phyloP scores from a whole-genome alignment of 1,140 invertebrate genomes.

The Sipha flava region DNA sequence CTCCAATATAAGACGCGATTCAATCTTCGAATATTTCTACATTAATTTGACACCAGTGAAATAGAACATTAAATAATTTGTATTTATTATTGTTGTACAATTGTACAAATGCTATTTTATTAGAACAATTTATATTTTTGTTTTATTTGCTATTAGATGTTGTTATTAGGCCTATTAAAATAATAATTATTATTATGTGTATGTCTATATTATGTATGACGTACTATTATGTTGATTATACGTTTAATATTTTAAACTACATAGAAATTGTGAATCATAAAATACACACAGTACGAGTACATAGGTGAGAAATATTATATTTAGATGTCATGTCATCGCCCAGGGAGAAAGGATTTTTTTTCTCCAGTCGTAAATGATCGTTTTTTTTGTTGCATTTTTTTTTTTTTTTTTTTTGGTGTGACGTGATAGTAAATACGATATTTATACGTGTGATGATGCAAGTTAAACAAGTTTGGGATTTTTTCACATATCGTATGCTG shows the following conservation, averaged over 20 bases:
- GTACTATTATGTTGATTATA: neutral
- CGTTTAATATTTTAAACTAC: neutral
- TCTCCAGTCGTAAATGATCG: neutral
- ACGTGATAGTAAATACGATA: neutral
- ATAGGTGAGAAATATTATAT: neutral
- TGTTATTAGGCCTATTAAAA: too few relatives aligned
- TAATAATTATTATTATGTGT: too few relatives aligned
- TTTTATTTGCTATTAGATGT: neutral
- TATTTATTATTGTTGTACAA: too few relatives aligned
- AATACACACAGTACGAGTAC: neutral
- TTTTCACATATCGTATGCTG: neutral
- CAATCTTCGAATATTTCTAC: too few relatives aligned
- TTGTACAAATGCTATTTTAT: too few relatives aligned
- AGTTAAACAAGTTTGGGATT: constrained; percentile 7
- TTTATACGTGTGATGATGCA: neutral
- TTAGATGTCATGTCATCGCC: constrained; percentile 14
- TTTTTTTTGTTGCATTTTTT: neutral
- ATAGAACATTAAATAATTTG: neutral
- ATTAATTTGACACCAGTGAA: neutral
- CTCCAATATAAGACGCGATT: too few relatives aligned
- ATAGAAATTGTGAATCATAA: neutral
- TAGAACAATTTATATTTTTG: neutral
- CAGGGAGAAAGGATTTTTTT: constrained; percentile 2
- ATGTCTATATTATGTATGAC: too few relatives aligned
- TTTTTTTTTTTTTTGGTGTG: neutral